Percentiles rank a stretch among this genome's conserved stretches.
These are phyloP conservation scores for Nibea coibor DNA, from an alignment of 2,113 vertebrate genomes.

Conservation along the genomic window DNA sequence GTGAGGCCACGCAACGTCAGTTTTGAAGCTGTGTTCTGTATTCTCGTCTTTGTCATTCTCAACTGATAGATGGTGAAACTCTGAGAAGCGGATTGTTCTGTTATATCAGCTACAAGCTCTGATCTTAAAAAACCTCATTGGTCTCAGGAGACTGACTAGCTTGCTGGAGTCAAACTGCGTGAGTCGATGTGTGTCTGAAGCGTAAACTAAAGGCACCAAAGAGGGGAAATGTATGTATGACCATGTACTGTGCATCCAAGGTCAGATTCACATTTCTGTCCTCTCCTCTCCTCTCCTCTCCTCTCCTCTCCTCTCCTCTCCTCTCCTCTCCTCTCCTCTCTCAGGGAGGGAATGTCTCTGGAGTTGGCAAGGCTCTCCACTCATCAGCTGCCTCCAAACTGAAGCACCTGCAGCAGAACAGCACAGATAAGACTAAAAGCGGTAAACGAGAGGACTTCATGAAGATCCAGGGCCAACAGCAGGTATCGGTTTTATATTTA, in stretches of 20 bases:
- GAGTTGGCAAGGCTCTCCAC: conserved; percentile 87
- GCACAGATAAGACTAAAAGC: conserved; percentile 92
- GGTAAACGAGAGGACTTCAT: conserved; percentile 92
- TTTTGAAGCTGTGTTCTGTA: conserved; percentile 41
- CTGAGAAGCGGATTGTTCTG: conserved; percentile 45
- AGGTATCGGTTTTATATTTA: conserved; percentile 82
- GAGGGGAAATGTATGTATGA: conserved; percentile 28
- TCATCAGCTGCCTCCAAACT: conserved; percentile 90
- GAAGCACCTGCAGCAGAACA: conserved; percentile 92
- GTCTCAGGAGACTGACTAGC: conserved; percentile 39
- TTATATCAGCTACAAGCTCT: conserved; percentile 29
- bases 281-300: conserved; percentile 15
- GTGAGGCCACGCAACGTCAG: conserved; percentile 27
- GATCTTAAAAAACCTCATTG: conserved; percentile 58
- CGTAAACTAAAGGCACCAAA: conserved; percentile 22
- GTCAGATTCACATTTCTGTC: conserved; percentile 33
- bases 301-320: conserved; percentile 15
- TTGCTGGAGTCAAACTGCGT: conserved; percentile 3
- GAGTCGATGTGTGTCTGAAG: conserved; percentile 27
- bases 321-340: conserved; percentile 15
- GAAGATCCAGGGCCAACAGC: conserved; percentile 93
- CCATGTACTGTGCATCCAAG: not conserved
- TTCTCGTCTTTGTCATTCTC: conserved; percentile 48
- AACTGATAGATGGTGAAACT: conserved; percentile 39
- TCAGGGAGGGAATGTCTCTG: conserved; percentile 78